phyloP scores from a whole-genome alignment of 2,113 vertebrate genomes.

The Aldabrachelys gigantea region DNA sequence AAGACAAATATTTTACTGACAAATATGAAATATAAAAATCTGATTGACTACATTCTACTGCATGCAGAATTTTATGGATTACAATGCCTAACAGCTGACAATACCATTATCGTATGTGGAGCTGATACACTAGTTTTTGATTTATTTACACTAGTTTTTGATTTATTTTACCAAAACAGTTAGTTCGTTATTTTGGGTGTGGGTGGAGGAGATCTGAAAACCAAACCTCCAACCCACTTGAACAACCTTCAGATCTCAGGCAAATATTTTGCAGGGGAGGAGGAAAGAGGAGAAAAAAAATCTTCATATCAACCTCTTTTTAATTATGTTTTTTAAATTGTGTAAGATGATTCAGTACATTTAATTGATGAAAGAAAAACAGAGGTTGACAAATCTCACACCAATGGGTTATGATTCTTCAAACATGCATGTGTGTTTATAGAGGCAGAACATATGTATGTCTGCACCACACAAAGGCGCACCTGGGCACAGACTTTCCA shows the following conservation, averaged over 20 bases:
- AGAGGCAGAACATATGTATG: neutral
- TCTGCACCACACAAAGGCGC: neutral
- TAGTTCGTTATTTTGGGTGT: neutral
- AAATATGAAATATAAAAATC: neutral
- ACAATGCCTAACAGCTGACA: neutral
- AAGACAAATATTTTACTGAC: neutral
- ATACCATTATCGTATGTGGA: neutral
- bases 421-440: accelerated
- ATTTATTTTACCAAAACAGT: neutral
- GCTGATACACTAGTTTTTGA: neutral
- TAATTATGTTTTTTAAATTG: neutral
- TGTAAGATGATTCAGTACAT: neutral
- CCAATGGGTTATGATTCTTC: neutral
- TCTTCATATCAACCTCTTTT: neutral
- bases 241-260: neutral
- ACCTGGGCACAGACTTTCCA: neutral
- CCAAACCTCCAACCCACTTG: neutral
- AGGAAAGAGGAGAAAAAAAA: neutral
- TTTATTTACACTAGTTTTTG: neutral
- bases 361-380: neutral
- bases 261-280: neutral
- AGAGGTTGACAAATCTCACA: neutral
- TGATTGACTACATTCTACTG: neutral
- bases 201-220: neutral
- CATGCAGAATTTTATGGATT: neutral